Conservation (phyloP, 2,888 invertebrate species). For the Abrostola tripartita region DNA sequence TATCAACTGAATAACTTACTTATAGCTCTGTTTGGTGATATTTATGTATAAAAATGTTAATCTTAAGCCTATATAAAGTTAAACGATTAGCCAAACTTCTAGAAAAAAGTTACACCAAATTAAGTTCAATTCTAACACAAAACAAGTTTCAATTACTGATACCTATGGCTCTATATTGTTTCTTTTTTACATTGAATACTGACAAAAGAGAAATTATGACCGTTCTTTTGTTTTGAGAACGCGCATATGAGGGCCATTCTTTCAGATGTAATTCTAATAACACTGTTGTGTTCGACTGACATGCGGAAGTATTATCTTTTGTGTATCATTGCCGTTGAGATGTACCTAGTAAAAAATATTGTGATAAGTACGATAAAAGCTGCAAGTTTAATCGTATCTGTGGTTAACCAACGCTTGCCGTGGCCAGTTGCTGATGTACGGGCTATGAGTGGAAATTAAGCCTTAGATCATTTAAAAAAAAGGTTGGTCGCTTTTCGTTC, state of each 20-base stretch:
- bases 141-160: slow-evolving; percentile 1
- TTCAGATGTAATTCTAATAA: slow-evolving; percentile 6
- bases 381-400: slow-evolving; percentile 36
- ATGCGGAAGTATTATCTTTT: slow-evolving; percentile 34
- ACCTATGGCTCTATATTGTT: neutral
- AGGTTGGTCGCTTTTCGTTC: neutral
- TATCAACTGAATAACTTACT: neutral
- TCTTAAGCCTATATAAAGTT: no score
- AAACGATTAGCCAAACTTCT: no score
- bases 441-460: slow-evolving; percentile 6
- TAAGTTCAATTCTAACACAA: neutral
- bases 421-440: slow-evolving; percentile 5
- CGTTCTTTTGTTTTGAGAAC: slow-evolving; percentile 34
- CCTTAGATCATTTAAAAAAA: slow-evolving; percentile 11
- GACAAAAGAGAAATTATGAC: slow-evolving; percentile 4
- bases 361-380: slow-evolving; percentile 18
- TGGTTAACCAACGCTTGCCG: slow-evolving; percentile 42
- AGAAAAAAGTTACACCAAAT: no score
- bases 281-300: slow-evolving; percentile 9
- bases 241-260: slow-evolving; percentile 7
- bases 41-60: no score
- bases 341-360: slow-evolving; percentile 32
- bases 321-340: slow-evolving; percentile 25
- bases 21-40: neutral
- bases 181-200: neutral